Evolutionary conservation across 2,888 invertebrate genomes (phyloP), one percentile per base, ranked within the genome.

Genomic region (Mimas tiliae): DNA sequence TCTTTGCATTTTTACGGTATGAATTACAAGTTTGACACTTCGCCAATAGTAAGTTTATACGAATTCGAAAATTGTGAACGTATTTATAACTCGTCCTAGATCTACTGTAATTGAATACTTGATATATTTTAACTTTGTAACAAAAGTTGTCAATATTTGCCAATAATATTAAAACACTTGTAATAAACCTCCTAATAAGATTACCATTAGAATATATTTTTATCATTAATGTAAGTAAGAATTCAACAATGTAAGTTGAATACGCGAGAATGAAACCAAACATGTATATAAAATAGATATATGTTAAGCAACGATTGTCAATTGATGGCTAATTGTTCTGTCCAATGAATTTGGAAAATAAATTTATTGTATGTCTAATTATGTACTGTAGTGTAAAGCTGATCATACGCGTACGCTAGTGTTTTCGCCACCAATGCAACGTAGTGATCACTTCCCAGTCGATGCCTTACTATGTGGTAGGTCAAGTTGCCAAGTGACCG

Each of bases 301-400:
- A 11, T 55, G 8, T 16, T 58, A 58, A 38, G 58, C 4, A 38
- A 38, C 58, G 11, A 58, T 42, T 58, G 58, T 58, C 58, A 58
- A 58, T 58, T 42, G 42, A 58, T 58, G 58, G 42, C 19, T 58
- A 58, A 58, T n/a, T 58, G 38, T 58, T 52, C 58, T 58, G 58
- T 58, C 58, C 58, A 58, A 19, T 58, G 8, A 16, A n/a, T n/a
- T 11, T 58, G 12, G n/a, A 14, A 58, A 34, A 34, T 33, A 55
- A 38, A 58, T 42, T 42, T 58, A 58, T 38, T 42, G 42, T 42
- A 42, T 21, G 42, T 58, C 19, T 58, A 16, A 21, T 9, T 50
- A 19, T 8, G 9, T 48, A 55, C 38, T 38, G 38, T 55, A 55
- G 19, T 58, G 42, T 58, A 7, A 52, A 58, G 42, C 58, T 19